phyloP scores from a whole-genome alignment of 2,113 vertebrate species.

The Kryptolebias marmoratus region DNA sequence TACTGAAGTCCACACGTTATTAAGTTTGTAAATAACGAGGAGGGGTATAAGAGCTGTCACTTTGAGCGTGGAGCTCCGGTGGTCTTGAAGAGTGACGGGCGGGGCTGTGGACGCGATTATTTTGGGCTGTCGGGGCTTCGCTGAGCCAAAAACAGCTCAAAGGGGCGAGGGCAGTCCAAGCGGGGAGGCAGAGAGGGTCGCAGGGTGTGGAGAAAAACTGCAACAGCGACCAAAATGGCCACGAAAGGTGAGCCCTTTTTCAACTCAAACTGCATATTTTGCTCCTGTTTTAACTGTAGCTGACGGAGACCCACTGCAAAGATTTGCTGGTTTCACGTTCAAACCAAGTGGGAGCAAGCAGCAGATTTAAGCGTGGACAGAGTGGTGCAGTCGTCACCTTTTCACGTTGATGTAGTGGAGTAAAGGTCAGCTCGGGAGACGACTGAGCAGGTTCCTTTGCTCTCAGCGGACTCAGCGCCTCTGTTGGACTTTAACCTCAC shows the following conservation, averaged over 20 bases:
- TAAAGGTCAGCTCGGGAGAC: neutral
- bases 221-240: conserved; percentile 70
- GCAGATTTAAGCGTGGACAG: neutral
- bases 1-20: neutral
- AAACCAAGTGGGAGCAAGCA: neutral
- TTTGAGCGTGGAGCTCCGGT: conserved; percentile 33
- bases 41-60: neutral
- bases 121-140: conserved; percentile 74
- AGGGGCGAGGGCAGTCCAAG: conserved; percentile 48
- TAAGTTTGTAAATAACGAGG: conserved; percentile 1
- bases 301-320: neutral
- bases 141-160: conserved; percentile 81
- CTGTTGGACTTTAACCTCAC: conserved; percentile 21
- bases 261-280: conserved; percentile 14
- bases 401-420: neutral
- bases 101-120: conserved; percentile 70
- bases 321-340: conserved; percentile 1
- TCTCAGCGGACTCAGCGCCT: conserved; percentile 3
- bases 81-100: conserved; percentile 56
- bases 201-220: conserved; percentile 35
- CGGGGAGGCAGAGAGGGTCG: conserved; percentile 37
- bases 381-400: neutral
- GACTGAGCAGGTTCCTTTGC: conserved; percentile 6
- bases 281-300: neutral
- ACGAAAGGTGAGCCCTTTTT: conserved; percentile 76